A percentile compares a stretch with the other conserved stretches of the same genome.
phyloP scores from a whole-genome alignment of 2,113 vertebrate genomes.

The Pterocles gutturalis region DNA sequence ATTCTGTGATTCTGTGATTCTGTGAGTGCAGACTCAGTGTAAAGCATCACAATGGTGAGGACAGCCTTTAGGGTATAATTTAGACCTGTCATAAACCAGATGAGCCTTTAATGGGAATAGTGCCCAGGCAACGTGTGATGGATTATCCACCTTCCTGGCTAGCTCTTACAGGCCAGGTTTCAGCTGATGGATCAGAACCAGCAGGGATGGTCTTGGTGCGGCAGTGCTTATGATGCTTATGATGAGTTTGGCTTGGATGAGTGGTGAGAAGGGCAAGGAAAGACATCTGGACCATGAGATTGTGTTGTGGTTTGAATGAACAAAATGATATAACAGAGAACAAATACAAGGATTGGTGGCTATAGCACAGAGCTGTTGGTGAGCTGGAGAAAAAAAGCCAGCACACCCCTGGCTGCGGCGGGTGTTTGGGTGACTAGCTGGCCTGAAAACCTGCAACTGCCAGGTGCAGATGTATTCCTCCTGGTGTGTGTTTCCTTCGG shows the following conservation, averaged over 20 bases:
- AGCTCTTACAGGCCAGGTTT: fast-evolving
- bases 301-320: background rate
- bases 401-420: fast-evolving
- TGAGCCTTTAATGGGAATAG: background rate
- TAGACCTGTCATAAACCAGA: background rate
- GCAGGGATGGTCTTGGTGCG: background rate
- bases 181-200: background rate
- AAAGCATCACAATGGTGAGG: background rate
- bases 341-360: background rate
- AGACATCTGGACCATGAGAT: background rate
- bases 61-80: background rate
- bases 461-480: background rate
- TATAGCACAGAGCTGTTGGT: background rate
- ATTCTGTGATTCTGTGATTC: too few relatives aligned
- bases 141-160: background rate
- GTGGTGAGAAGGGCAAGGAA: background rate
- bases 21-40: background rate
- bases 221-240: fast-evolving
- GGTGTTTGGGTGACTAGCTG: background rate
- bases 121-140: background rate
- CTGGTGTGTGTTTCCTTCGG: background rate
- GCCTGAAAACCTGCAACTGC: background rate
- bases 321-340: background rate
- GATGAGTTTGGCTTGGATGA: background rate
- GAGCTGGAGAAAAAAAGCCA: background rate